These are phyloP conservation scores for Gymnoscopelus braueri DNA, from an alignment of 2,797 vertebrate genomes.

Conservation along the genomic window DNA sequence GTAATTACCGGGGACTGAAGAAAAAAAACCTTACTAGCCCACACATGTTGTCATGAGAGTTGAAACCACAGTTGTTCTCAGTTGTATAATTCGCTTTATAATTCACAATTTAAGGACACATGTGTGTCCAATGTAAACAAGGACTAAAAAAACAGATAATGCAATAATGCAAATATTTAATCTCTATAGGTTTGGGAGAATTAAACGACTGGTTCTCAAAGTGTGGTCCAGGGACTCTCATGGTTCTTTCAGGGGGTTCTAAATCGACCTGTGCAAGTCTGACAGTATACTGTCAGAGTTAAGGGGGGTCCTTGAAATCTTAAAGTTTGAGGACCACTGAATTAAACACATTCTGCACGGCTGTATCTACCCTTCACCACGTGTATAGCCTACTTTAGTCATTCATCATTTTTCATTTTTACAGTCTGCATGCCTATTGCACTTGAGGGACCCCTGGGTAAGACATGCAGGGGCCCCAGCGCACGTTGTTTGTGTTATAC, in stretches of 20 bases:
- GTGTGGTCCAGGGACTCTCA: too few species aligned
- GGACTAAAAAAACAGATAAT: neutral
- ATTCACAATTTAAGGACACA: neutral
- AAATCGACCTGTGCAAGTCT: too few species aligned
- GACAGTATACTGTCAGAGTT: too few species aligned
- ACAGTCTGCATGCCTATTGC: conserved; percentile 24
- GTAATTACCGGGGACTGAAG: conserved; percentile 55
- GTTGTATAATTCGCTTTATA: neutral
- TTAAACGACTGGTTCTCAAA: too few species aligned
- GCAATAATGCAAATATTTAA: too few species aligned
- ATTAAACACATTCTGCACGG: conserved; percentile 20
- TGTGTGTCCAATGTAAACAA: conserved; percentile 1
- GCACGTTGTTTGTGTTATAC: conserved; percentile 20
- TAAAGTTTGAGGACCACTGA: neutral
- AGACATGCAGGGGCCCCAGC: conserved; percentile 13
- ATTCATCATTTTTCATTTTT: conserved; percentile 28
- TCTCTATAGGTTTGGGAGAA: too few species aligned
- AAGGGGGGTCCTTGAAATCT: too few species aligned
- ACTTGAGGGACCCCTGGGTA: conserved; percentile 19
- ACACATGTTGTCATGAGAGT: conserved; percentile 49
- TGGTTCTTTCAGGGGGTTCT: too few species aligned
- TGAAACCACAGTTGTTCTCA: neutral
- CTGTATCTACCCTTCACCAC: neutral
- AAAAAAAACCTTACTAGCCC: conserved; percentile 50
- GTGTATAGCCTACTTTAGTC: neutral